Conservation (phyloP, 2,113 vertebrate genomes). For the Rhea pennata region DNA sequence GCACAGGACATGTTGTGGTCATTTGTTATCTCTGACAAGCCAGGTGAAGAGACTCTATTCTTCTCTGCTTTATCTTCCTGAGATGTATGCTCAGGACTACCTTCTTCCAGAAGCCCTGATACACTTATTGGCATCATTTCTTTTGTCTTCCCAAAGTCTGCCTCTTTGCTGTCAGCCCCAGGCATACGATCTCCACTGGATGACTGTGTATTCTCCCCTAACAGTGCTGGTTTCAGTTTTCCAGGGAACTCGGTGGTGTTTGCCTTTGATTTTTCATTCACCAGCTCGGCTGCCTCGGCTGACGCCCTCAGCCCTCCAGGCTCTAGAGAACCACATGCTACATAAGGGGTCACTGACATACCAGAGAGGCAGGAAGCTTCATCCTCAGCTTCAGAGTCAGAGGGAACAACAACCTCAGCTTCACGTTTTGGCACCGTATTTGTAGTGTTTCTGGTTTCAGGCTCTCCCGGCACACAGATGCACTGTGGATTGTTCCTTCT, state of each 20-base stretch:
- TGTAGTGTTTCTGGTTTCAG: neutral
- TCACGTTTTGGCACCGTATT: neutral
- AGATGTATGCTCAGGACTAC: neutral
- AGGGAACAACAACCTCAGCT: neutral
- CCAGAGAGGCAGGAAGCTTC: neutral
- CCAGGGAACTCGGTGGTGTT: neutral
- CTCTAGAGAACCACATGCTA: neutral
- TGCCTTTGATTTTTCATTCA: neutral
- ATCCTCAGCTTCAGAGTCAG: neutral
- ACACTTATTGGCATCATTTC: neutral
- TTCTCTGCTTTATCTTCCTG: neutral
- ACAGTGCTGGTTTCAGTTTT: neutral
- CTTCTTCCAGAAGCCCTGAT: neutral
- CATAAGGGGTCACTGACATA: neutral
- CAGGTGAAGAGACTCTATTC: neutral
- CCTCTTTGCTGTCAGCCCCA: neutral
- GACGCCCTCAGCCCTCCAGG: neutral
- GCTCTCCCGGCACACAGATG: neutral
- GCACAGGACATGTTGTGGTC: neutral
- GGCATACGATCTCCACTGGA: neutral
- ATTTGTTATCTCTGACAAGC: neutral
- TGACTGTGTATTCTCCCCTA: neutral
- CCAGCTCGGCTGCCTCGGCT: neutral
- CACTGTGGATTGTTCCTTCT: neutral
- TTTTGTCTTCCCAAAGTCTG: neutral